Conservation (phyloP, 2,888 invertebrate genomes). For the Latrodectus elegans region DNA sequence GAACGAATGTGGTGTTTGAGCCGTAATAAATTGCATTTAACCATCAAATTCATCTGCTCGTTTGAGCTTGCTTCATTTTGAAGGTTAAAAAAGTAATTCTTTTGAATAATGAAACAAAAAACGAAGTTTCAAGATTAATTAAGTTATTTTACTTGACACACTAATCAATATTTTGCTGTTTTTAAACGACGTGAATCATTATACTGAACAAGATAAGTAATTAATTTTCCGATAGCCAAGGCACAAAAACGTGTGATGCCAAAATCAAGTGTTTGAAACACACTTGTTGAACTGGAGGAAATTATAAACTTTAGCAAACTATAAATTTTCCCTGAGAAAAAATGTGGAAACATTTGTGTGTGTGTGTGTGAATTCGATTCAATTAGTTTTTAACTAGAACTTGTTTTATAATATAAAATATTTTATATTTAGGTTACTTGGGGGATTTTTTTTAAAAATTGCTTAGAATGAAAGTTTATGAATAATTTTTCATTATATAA, state of each 20-base stretch:
- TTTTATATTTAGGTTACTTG: no score
- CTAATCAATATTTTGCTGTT: conserved; percentile 51
- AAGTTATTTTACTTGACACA: conserved; percentile 52
- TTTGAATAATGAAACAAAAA: conserved; percentile 24
- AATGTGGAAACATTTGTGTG: no score
- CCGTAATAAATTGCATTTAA: background rate
- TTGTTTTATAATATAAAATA: no score
- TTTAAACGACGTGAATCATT: conserved; percentile 54
- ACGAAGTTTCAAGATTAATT: conserved; percentile 51
- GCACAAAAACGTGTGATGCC: conserved; percentile 21
- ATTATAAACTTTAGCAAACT: conserved; percentile 22
- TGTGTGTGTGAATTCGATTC: no score
- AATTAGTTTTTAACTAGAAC: no score
- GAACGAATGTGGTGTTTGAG: background rate
- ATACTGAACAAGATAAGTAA: conserved; percentile 55
- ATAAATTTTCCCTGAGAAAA: background rate
- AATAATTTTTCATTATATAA: no score
- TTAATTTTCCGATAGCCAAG: conserved; percentile 57
- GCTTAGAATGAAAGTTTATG: no score
- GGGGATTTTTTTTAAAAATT: no score
- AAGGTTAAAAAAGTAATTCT: conserved; percentile 18
- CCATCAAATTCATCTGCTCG: conserved; percentile 33
- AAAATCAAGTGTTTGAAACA: conserved; percentile 49
- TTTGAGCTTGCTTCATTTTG: conserved; percentile 9
- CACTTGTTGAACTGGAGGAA: conserved; percentile 56